Evolutionary conservation across 92 coral and sea anemone species (phyloP).

Genomic region (Pocillopora grandis): DNA sequence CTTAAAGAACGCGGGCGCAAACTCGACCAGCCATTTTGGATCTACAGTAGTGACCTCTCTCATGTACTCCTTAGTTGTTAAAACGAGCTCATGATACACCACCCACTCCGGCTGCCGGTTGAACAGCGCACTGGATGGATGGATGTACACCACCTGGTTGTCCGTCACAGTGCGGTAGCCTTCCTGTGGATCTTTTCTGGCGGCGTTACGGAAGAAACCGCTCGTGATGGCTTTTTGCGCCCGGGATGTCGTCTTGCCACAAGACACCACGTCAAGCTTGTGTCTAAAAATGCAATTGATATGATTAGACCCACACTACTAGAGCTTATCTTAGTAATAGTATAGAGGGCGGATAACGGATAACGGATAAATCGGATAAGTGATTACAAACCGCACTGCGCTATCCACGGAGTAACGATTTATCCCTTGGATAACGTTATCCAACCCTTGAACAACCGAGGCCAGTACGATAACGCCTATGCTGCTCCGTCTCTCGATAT

Average conservation of each 20-base stretch:
- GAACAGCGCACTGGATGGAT: conserved; percentile 97
- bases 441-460: no score
- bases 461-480: no score
- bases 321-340: no score
- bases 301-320: not conserved
- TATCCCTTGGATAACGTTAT: no score
- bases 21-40: conserved; percentile 98
- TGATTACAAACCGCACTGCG: no score
- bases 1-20: conserved; percentile 97
- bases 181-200: conserved; percentile 98
- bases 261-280: conserved; percentile 97
- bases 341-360: no score
- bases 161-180: conserved; percentile 98
- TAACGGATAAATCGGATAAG: no score
- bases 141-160: conserved; percentile 95
- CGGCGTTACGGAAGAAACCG: conserved; percentile 98
- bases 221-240: conserved; percentile 97
- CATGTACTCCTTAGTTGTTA: conserved; percentile 98
- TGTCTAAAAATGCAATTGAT: conserved; percentile 59
- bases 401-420: no score
- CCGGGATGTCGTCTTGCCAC: conserved; percentile 93
- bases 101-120: conserved; percentile 99
- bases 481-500: no score
- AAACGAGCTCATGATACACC: conserved; percentile 93
- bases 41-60: conserved; percentile 95